Evolutionary conservation across 2,888 invertebrate species (phyloP), one percentile per base, ranked within the genome.

Genomic region (Rhagonycha lutea): DNA sequence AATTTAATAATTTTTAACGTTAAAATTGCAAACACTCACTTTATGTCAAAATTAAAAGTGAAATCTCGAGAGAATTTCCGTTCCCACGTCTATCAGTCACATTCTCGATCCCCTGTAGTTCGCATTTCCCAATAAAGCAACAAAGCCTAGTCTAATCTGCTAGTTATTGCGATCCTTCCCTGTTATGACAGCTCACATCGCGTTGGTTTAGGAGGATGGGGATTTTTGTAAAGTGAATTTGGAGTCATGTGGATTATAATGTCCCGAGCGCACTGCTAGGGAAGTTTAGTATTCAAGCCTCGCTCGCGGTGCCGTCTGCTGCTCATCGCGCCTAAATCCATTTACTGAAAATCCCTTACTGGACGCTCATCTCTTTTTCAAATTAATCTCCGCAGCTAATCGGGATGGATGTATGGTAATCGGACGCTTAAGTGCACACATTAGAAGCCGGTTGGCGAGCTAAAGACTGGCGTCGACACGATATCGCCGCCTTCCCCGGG

Each of bases 271-370:
- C 77, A 76, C 79, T 78, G 80, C 77, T 78, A 78, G 81, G 82
- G 76, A 78, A 79, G 77, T 83, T 85, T 85, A 83, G 84, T 85
- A 85, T 85, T 82, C 85, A 83, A 83, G 81, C 80, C 84, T 81
- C 81, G 83, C 77, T 78, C 73, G 77, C 78, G 81, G 85, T 83
- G 83, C 85, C 86, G 84, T 85, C 86, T 86, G 86, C 84, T 83
- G 82, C 83, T 85, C 85, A 85, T 85, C 85, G 84, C 82, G 81
- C 80, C 82, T 78, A 78, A 79, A 75, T 77, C 78, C 81, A 81
- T 79, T 79, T 79, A 67, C 77, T 68, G 77, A 72, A 77, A 79
- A 77, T 76, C 79, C 75, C 74, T 74, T 71, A 72, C 60, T 67
- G 79, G 79, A 75, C 75, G 70, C 73, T 78, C 71, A 61, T 78